Evolutionary conservation across 2,888 invertebrate genomes (phyloP).

Genomic region (Pammene fasciana): DNA sequence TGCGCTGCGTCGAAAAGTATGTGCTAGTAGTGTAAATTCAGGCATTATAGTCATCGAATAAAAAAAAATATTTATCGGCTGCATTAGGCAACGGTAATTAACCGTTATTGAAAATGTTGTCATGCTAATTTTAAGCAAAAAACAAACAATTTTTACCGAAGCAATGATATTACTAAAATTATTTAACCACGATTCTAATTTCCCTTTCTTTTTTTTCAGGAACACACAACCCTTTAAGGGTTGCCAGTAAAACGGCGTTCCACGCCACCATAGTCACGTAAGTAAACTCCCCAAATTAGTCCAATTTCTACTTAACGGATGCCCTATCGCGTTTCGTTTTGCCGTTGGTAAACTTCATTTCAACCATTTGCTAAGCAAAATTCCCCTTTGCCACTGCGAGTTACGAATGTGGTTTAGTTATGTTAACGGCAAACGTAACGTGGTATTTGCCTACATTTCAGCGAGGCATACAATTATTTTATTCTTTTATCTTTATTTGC

Average conservation of each 20-base stretch:
- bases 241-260: conserved; percentile 50
- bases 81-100: no score
- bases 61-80: no score
- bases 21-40: no score
- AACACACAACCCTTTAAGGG: conserved; percentile 47
- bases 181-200: background rate
- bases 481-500: conserved; percentile 41
- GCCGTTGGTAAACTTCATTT: conserved; percentile 16
- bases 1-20: no score
- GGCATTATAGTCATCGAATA: no score
- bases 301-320: conserved; percentile 26
- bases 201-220: conserved; percentile 34
- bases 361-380: background rate
- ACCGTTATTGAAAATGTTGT: no score
- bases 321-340: conserved; percentile 12
- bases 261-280: conserved; percentile 53
- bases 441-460: conserved; percentile 33
- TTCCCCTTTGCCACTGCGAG: background rate
- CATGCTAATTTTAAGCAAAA: no score
- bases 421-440: conserved; percentile 26
- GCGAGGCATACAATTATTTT: conserved; percentile 41
- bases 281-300: conserved; percentile 44
- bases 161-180: no score
- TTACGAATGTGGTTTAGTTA: background rate
- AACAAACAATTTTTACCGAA: no score